Evolutionary conservation across 2,888 invertebrate genomes (phyloP).

Genomic region (Chaitophorus viminalis): DNA sequence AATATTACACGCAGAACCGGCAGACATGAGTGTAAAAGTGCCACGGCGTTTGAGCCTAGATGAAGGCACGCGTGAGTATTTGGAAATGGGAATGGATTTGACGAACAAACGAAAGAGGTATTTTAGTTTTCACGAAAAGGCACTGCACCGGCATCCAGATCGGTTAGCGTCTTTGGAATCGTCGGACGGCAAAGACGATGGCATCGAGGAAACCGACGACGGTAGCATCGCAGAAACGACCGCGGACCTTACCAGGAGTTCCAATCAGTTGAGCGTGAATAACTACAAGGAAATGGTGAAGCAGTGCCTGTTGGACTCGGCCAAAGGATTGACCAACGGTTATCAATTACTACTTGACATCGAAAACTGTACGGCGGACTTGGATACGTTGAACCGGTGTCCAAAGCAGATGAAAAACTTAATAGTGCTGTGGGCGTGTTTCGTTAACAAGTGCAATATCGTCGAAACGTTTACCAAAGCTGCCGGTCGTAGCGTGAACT

Average conservation of each 20-base stretch:
- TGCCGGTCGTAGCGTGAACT: conserved; percentile 4
- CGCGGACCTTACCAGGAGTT: not conserved
- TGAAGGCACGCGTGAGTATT: conserved; percentile 53
- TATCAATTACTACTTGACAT: conserved; percentile 46
- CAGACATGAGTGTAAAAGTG: conserved; percentile 32
- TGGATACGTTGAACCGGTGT: not conserved
- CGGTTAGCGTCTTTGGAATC: conserved; percentile 17
- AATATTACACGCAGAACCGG: not conserved
- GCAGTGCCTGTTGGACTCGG: conserved; percentile 32
- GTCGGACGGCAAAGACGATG: conserved; percentile 20
- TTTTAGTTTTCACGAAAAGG: conserved; percentile 48
- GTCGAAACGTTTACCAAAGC: not conserved
- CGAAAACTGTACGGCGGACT: not conserved
- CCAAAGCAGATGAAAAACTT: conserved; percentile 48
- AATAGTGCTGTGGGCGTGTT: conserved; percentile 45
- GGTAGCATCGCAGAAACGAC: not conserved
- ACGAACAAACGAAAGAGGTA: conserved; percentile 47
- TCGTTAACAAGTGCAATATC: conserved; percentile 21
- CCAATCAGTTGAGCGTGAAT: conserved; percentile 47
- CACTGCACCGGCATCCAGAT: not conserved
- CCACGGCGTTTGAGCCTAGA: conserved; percentile 27
- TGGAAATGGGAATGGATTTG: conserved; percentile 59
- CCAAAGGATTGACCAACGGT: conserved; percentile 46
- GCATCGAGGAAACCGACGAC: not conserved
- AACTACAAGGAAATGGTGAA: conserved; percentile 52